Conservation (phyloP, 2,888 invertebrate species). For the Aleiodes alternator region DNA sequence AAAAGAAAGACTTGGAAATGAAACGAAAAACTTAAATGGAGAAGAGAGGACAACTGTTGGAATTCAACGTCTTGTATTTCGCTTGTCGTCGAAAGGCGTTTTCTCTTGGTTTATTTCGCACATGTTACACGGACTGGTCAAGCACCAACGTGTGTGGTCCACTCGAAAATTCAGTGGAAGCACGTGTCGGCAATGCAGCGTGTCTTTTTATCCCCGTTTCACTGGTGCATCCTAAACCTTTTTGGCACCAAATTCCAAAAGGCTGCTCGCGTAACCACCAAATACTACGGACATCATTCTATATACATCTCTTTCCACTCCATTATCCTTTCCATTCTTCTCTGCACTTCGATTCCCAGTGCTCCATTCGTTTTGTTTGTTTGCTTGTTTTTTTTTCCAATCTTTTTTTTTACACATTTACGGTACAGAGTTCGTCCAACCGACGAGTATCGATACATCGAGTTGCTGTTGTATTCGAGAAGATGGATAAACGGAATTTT, state of each 20-base stretch:
- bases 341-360: neutral
- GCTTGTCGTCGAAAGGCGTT: constrained; percentile 51
- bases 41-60: constrained; percentile 39
- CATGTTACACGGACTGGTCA: constrained; percentile 34
- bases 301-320: neutral
- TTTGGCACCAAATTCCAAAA: constrained; percentile 63
- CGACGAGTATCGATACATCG: neutral
- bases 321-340: neutral
- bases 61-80: constrained; percentile 56
- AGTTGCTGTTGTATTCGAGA: neutral
- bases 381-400: neutral
- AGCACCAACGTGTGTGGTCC: constrained; percentile 57
- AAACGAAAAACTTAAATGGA: constrained; percentile 25
- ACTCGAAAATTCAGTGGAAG: constrained; percentile 49
- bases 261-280: constrained; percentile 47
- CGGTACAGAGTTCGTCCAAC: neutral
- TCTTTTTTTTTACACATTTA: neutral
- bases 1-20: constrained; percentile 22
- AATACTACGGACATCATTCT: constrained; percentile 5
- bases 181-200: constrained; percentile 58
- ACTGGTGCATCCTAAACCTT: constrained; percentile 53
- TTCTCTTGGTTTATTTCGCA: constrained; percentile 43
- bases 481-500: constrained; percentile 20
- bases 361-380: too few relatives aligned
- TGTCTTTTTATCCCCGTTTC: constrained; percentile 51